Conservation (phyloP, 2,797 vertebrate species). For the Hirundo rustica region DNA sequence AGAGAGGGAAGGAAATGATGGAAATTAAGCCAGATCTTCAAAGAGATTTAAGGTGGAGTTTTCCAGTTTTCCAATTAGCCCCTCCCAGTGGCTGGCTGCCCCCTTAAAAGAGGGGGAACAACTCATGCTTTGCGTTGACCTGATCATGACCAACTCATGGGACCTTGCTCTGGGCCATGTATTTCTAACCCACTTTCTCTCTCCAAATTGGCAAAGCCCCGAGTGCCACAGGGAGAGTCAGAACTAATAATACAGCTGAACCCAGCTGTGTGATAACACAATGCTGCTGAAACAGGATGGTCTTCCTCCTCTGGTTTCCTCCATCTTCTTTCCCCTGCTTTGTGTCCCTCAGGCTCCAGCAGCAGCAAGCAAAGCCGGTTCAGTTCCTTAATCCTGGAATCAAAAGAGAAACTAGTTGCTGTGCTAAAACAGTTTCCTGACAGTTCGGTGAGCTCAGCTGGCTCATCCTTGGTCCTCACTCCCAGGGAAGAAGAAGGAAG, state of each 20-base stretch:
- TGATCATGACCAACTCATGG: too few species aligned
- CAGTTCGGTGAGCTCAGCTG: background rate
- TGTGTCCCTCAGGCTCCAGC: background rate
- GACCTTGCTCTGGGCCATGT: accelerated
- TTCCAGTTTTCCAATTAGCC: background rate
- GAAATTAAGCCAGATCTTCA: background rate
- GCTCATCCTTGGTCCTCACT: background rate
- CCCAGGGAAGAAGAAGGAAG: background rate
- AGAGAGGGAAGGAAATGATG: background rate
- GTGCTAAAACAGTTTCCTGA: background rate
- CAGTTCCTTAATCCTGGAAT: background rate
- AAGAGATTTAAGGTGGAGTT: background rate
- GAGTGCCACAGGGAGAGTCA: background rate
- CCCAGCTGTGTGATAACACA: background rate
- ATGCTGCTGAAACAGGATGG: background rate
- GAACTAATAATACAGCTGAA: background rate
- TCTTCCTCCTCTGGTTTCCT: background rate
- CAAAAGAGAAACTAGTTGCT: background rate
- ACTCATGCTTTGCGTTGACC: background rate
- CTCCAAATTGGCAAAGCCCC: background rate
- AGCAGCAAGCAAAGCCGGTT: background rate
- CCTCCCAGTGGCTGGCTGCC: background rate
- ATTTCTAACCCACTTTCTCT: background rate
- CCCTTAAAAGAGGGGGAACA: background rate
- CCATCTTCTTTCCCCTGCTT: background rate